Evolutionary conservation across 2,113 vertebrate species (phyloP).

Genomic region (Dromas ardeola): DNA sequence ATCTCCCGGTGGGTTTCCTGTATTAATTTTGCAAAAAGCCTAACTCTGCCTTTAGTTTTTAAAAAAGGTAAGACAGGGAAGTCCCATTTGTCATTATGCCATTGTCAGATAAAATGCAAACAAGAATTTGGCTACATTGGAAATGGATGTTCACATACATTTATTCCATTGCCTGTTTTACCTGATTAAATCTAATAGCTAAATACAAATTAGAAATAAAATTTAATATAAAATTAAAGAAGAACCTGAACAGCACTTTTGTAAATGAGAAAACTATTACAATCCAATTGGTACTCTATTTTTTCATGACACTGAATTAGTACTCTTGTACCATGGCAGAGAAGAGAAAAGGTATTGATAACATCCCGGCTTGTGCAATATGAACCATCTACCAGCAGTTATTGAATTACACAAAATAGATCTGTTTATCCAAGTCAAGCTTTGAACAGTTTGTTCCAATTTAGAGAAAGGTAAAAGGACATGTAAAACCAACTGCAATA

Average conservation of each 20-base stretch:
- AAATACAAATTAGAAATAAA: not conserved
- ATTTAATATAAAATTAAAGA: not conserved
- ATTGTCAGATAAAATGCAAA: not conserved
- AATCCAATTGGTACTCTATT: not conserved
- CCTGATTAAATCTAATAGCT: not conserved
- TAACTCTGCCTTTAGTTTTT: too few relatives aligned
- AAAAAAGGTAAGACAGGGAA: too few relatives aligned
- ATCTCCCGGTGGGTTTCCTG: not conserved
- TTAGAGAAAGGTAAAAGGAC: constrained; percentile 6
- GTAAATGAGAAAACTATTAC: not conserved
- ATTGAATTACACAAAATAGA: not conserved
- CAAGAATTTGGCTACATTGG: not conserved
- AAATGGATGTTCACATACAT: not conserved
- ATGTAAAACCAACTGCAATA: not conserved
- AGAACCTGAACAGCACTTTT: not conserved
- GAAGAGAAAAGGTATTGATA: not conserved
- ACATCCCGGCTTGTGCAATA: not conserved
- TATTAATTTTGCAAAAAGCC: not conserved
- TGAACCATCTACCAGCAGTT: not conserved
- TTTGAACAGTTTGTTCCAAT: not conserved
- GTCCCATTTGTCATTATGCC: not conserved
- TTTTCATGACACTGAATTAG: not conserved
- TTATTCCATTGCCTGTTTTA: not conserved
- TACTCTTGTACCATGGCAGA: not conserved
- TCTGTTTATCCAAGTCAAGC: not conserved